A percentile compares a stretch with the other conserved stretches of the same genome.
Conservation (phyloP, 2,888 invertebrate genomes). For the Sinelater perroti region DNA sequence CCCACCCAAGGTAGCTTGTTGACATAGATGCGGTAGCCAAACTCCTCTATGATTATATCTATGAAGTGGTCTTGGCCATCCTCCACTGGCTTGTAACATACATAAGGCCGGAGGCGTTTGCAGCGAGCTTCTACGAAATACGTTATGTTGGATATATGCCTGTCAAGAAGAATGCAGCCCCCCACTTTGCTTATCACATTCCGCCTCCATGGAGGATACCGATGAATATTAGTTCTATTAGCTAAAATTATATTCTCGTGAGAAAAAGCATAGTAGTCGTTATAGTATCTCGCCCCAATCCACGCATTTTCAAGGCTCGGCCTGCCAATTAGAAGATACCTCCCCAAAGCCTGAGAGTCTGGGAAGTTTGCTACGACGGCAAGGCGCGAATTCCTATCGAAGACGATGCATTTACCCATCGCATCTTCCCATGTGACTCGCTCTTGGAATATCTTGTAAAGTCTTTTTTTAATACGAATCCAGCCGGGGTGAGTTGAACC, state of each 20-base stretch:
- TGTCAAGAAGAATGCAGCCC: conserved; percentile 12
- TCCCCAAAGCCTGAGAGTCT: conserved; percentile 55
- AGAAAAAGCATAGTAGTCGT: neutral
- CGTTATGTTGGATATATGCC: conserved; percentile 6
- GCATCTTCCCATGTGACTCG: neutral
- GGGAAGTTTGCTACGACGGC: conserved; percentile 7
- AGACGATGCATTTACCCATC: neutral
- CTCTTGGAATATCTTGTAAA: conserved; percentile 16
- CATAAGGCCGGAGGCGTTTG: conserved; percentile 1
- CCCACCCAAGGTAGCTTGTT: conserved; percentile 9
- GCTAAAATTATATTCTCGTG: neutral
- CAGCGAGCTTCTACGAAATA: conserved; percentile 9
- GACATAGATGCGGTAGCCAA: conserved; percentile 17
- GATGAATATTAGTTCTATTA: neutral
- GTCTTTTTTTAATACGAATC: conserved; percentile 2
- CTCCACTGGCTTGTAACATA: neutral
- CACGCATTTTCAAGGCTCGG: conserved; percentile 66
- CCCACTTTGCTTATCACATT: neutral
- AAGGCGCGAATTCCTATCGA: neutral
- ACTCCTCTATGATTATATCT: conserved; percentile 16
- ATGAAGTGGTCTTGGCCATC: neutral
- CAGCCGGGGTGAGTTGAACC: conserved; percentile 12
- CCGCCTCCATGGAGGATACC: conserved; percentile 14
- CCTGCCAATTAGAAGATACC: conserved; percentile 61
- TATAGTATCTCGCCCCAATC: conserved; percentile 60